Conservation (phyloP, 1,140 invertebrate species). For the Drepana arcuata region DNA sequence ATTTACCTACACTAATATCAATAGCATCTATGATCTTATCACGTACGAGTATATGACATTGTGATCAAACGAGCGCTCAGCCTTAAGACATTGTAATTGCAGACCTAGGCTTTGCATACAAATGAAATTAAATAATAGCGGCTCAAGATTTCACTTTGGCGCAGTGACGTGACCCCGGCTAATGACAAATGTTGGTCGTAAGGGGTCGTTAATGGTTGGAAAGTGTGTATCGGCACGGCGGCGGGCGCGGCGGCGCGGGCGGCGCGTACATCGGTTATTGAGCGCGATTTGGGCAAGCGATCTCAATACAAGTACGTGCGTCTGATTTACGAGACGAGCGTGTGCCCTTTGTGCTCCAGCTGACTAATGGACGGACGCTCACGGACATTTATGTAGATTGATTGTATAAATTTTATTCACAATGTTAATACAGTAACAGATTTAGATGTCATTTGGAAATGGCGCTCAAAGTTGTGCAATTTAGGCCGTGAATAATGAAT, state of each 20-base stretch:
- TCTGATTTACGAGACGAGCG: conserved; percentile 69
- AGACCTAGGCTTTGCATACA: too few species aligned
- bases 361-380: conserved; percentile 70
- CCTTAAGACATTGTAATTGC: too few species aligned
- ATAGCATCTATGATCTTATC: too few species aligned
- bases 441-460: conserved; percentile 72
- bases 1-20: too few species aligned
- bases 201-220: conserved; percentile 54
- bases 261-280: conserved; percentile 35
- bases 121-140: too few species aligned
- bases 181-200: conserved; percentile 38
- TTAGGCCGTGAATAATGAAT: conserved; percentile 71
- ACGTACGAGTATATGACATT: too few species aligned
- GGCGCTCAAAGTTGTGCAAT: conserved; percentile 70
- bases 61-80: too few species aligned
- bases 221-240: conserved; percentile 24
- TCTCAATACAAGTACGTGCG: conserved; percentile 58
- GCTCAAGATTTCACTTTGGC: conserved; percentile 5
- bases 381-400: conserved; percentile 72
- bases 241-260: conserved; percentile 18
- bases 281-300: conserved; percentile 58
- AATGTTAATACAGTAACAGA: conserved; percentile 72
- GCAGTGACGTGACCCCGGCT: conserved; percentile 21
- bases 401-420: conserved; percentile 72
- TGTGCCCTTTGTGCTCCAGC: conserved; percentile 66